Evolutionary conservation across 2,797 vertebrate species (phyloP).

Genomic region (Siniperca undulata): DNA sequence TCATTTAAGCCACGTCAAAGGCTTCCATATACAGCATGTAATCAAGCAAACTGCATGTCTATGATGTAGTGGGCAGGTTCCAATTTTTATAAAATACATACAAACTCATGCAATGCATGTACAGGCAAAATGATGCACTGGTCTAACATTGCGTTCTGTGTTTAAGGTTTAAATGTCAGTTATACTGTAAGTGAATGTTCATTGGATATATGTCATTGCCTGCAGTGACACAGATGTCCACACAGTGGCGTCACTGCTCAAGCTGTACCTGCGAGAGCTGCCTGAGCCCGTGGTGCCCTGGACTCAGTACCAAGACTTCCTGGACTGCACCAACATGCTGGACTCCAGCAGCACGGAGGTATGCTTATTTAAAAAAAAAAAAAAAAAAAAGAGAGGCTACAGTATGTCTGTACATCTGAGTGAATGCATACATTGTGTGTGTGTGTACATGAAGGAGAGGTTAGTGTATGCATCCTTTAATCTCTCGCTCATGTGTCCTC

Average conservation of each 20-base stretch:
- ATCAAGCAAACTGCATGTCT: neutral
- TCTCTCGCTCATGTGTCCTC: constrained; percentile 18
- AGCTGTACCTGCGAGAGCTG: constrained; percentile 96
- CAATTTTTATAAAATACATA: neutral
- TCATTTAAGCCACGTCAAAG: neutral
- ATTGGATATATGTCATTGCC: neutral
- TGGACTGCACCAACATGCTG: constrained; percentile 88
- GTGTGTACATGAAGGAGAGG: neutral
- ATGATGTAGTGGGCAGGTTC: neutral
- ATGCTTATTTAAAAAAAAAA: neutral
- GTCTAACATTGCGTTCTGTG: neutral
- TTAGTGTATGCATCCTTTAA: neutral
- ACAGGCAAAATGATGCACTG: neutral
- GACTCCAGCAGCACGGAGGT: constrained; percentile 85
- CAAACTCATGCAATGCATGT: neutral
- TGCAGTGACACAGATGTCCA: constrained; percentile 97
- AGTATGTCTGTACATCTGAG: neutral
- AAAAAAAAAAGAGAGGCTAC: neutral
- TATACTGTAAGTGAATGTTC: neutral
- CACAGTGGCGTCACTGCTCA: constrained; percentile 96
- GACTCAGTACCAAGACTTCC: constrained; percentile 94
- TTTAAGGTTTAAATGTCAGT: neutral
- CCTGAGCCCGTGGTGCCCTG: constrained; percentile 95
- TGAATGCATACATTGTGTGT: neutral
- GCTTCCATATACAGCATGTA: neutral